Conservation (phyloP, 1,140 invertebrate genomes). For the Tetraneura akinire region DNA sequence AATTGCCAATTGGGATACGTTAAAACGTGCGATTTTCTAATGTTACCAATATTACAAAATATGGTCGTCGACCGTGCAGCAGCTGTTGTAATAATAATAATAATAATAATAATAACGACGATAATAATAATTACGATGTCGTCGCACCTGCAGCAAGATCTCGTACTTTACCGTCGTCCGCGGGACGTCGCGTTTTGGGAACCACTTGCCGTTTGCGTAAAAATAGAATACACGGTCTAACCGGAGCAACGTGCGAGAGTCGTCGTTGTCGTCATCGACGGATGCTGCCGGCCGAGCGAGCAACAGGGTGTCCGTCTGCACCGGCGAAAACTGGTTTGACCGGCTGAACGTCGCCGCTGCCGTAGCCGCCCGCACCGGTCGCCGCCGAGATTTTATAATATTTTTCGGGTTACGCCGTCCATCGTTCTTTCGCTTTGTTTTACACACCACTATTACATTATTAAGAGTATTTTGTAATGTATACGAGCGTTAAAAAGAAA, state of each 20-base stretch:
- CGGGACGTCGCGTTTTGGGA: neutral
- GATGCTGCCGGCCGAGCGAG: constrained; percentile 8
- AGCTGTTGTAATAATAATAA: too few relatives aligned
- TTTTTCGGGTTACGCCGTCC: constrained; percentile 31
- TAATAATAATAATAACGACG: too few relatives aligned
- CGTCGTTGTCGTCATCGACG: constrained; percentile 23
- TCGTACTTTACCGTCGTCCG: too few relatives aligned
- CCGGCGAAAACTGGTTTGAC: constrained; percentile 45
- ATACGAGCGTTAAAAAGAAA: too few relatives aligned
- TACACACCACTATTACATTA: too few relatives aligned
- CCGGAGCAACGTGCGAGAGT: neutral
- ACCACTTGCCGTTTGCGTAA: constrained; percentile 10
- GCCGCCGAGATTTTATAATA: constrained; percentile 30
- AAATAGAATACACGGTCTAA: constrained; percentile 23
- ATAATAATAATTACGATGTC: too few relatives aligned
- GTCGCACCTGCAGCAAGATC: too few relatives aligned
- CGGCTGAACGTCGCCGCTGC: constrained; percentile 3
- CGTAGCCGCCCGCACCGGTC: constrained; percentile 11
- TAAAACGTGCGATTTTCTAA: too few relatives aligned
- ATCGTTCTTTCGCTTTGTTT: neutral
- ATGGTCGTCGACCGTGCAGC: too few relatives aligned
- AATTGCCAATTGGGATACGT: too few relatives aligned
- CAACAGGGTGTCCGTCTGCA: constrained; percentile 18
- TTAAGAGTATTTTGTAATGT: too few relatives aligned
- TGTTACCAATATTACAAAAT: too few relatives aligned